phyloP scores from a whole-genome alignment of 2,797 vertebrate species.

The Phrynocephalus vlangalii region DNA sequence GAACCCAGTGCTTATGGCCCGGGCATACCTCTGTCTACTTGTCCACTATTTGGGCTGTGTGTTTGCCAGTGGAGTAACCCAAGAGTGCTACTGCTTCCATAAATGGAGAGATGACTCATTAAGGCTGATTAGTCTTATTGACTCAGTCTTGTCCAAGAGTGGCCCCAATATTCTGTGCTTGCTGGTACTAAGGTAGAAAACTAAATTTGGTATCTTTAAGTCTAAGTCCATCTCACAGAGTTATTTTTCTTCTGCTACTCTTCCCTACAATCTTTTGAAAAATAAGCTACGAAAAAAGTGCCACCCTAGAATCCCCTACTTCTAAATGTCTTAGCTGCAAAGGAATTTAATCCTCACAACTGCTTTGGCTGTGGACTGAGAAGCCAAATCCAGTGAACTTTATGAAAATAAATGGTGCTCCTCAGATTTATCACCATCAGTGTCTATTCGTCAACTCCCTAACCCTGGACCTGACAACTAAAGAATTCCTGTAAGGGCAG shows the following conservation, averaged over 20 bases:
- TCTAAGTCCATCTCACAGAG: background rate
- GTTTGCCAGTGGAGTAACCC: background rate
- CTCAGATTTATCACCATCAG: slow-evolving; percentile 68
- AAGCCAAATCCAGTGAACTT: slow-evolving; percentile 55
- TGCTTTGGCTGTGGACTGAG: slow-evolving; percentile 43
- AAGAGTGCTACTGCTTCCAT: background rate
- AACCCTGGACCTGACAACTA: slow-evolving; percentile 55
- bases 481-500: slow-evolving; percentile 60
- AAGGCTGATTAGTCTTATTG: too few species aligned
- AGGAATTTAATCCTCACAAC: slow-evolving; percentile 40
- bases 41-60: background rate
- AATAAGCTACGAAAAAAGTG: slow-evolving; percentile 8
- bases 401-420: slow-evolving; percentile 61
- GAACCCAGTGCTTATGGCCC: background rate
- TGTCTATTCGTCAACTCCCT: slow-evolving; percentile 68
- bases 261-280: background rate
- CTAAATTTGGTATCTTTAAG: too few species aligned
- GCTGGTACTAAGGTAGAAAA: background rate
- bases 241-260: slow-evolving; percentile 4
- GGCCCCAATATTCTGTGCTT: background rate
- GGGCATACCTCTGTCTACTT: background rate
- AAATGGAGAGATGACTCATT: background rate
- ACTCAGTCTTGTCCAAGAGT: background rate
- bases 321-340: background rate
- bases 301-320: background rate